phyloP scores from a whole-genome alignment of 2,113 vertebrate species.

The Dromas ardeola region DNA sequence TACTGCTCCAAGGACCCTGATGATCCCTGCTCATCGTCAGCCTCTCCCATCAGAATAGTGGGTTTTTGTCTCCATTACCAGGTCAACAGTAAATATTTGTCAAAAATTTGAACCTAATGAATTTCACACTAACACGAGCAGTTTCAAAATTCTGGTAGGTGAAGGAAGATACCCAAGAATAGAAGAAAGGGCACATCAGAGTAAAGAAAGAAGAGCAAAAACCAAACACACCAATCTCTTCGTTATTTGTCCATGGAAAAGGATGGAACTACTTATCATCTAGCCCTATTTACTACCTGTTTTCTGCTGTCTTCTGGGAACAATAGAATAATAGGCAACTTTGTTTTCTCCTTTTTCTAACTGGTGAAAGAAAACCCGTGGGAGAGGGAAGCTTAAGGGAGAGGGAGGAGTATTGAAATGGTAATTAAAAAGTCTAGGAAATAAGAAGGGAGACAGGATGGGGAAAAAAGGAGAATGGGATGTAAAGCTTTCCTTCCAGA shows the following conservation, averaged over 20 bases:
- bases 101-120: not conserved
- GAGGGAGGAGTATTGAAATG: not conserved
- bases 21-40: not conserved
- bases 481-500: not conserved
- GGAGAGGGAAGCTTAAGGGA: too few relatives aligned
- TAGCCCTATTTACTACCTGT: not conserved
- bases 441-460: rapidly evolving
- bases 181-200: not conserved
- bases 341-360: not conserved
- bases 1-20: not conserved
- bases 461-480: not conserved
- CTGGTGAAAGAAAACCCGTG: not conserved
- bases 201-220: not conserved
- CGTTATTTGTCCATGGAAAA: not conserved
- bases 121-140: not conserved
- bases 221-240: not conserved
- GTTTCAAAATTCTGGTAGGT: not conserved
- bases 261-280: not conserved
- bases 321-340: not conserved
- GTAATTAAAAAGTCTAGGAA: not conserved
- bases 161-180: not conserved
- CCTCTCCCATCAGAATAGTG: too few relatives aligned
- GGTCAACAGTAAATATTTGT: not conserved
- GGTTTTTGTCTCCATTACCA: not conserved
- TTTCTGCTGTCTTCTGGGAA: not conserved